Evolutionary conservation across 1,140 invertebrate species (phyloP).

Genomic region (Babylonia areolata): DNA sequence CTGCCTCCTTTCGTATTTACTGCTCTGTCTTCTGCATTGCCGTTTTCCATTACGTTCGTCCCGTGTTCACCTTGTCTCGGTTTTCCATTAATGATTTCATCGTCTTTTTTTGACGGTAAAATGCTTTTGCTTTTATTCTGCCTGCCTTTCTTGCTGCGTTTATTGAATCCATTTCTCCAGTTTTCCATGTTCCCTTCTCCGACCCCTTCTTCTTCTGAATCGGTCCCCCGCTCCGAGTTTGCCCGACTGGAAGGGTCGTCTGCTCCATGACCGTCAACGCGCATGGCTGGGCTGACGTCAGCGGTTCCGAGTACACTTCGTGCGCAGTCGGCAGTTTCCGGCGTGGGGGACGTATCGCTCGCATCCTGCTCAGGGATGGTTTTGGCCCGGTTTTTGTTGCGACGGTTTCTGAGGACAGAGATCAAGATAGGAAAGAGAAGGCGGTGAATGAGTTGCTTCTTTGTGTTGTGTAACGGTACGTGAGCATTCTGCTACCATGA

Average conservation of each 20-base stretch:
- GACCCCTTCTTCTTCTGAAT: conserved; percentile 10
- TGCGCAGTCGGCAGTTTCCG: conserved; percentile 17
- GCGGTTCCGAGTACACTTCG: conserved; percentile 6
- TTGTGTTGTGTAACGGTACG: no score
- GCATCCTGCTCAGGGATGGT: not conserved
- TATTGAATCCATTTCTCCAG: conserved; percentile 5
- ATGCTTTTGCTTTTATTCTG: conserved; percentile 31
- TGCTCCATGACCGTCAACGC: conserved; percentile 5
- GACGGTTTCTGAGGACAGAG: conserved; percentile 16
- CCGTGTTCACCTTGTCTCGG: not conserved
- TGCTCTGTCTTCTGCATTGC: not conserved
- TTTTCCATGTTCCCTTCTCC: no score
- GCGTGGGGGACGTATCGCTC: not conserved
- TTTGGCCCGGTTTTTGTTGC: conserved; percentile 31
- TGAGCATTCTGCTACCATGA: no score
- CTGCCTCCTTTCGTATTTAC: not conserved
- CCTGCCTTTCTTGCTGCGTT: conserved; percentile 30
- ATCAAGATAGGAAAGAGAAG: not conserved
- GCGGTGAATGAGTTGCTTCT: no score
- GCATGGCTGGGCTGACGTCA: not conserved
- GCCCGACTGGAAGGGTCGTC: not conserved
- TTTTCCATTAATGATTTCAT: not conserved
- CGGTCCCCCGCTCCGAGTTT: not conserved
- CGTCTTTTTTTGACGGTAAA: not conserved
- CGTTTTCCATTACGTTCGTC: not conserved